Conservation (phyloP, 2,113 vertebrate genomes). For the Microcebus jonahi region DNA sequence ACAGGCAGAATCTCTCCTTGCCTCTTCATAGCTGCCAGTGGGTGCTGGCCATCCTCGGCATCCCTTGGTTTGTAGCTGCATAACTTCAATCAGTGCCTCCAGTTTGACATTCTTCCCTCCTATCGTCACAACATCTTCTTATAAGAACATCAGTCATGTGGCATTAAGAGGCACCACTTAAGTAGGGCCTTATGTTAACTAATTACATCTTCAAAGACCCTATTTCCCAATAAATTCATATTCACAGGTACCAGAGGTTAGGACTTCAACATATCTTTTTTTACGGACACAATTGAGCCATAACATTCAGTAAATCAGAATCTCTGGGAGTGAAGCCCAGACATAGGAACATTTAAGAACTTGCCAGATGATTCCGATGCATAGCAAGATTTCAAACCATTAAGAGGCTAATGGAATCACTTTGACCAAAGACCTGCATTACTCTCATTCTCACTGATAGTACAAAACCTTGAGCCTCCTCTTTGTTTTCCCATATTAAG, state of each 20-base stretch:
- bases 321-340: not conserved
- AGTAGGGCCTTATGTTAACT: not conserved
- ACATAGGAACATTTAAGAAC: not conserved
- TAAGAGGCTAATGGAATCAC: not conserved
- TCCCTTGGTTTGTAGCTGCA: not conserved
- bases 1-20: no score
- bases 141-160: not conserved
- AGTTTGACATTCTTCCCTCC: not conserved
- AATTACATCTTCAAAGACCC: not conserved
- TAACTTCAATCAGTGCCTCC: not conserved
- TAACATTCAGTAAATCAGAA: not conserved
- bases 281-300: not conserved
- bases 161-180: not conserved
- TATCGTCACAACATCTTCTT: not conserved
- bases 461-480: not conserved
- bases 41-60: not conserved
- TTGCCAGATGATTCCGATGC: not conserved
- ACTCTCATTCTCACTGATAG: not conserved
- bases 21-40: not conserved
- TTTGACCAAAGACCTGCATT: rapidly evolving
- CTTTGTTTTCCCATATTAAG: not conserved
- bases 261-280: not conserved
- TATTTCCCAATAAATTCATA: not conserved
- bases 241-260: not conserved
- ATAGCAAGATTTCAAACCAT: not conserved